These are phyloP conservation scores for Patella vulgata DNA, from an alignment of 1,140 invertebrate species.

Conservation along the genomic window DNA sequence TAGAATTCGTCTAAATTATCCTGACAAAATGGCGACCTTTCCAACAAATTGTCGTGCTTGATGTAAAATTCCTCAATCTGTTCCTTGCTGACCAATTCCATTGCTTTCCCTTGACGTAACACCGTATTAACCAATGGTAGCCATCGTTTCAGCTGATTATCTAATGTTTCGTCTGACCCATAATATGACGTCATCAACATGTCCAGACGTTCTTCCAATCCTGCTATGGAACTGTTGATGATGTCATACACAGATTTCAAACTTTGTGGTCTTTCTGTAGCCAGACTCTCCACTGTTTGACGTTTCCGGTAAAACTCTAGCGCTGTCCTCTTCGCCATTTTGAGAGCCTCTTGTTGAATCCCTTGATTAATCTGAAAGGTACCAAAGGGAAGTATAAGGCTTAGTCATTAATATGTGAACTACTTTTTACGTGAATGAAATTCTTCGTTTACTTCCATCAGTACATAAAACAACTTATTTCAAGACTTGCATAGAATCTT, in stretches of 20 bases:
- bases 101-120: slow-evolving; percentile 19
- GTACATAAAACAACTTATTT: too few species aligned
- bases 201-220: slow-evolving; percentile 27
- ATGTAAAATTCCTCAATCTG: slow-evolving; percentile 23
- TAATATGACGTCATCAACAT: slow-evolving; percentile 39
- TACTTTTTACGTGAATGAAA: too few species aligned
- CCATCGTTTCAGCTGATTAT: slow-evolving; percentile 34
- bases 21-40: slow-evolving; percentile 18
- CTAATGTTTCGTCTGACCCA: slow-evolving; percentile 29
- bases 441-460: too few species aligned
- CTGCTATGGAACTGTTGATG: slow-evolving; percentile 24
- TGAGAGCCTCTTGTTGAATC: too few species aligned
- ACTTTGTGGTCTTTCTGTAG: slow-evolving; percentile 41
- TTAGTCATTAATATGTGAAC: too few species aligned
- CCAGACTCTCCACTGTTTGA: slow-evolving; percentile 39
- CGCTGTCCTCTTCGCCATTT: slow-evolving; percentile 38
- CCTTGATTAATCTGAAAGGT: too few species aligned
- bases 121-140: slow-evolving; percentile 14
- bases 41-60: slow-evolving; percentile 4
- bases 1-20: slow-evolving; percentile 20
- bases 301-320: slow-evolving; percentile 48
- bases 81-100: slow-evolving; percentile 13
- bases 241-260: slow-evolving; percentile 40
- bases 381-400: too few species aligned
- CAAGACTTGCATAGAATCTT: too few species aligned